Percentiles rank a stretch among this genome's conserved stretches.
phyloP scores from a whole-genome alignment of 1,140 invertebrate species.

The Mercenaria mercenaria region DNA sequence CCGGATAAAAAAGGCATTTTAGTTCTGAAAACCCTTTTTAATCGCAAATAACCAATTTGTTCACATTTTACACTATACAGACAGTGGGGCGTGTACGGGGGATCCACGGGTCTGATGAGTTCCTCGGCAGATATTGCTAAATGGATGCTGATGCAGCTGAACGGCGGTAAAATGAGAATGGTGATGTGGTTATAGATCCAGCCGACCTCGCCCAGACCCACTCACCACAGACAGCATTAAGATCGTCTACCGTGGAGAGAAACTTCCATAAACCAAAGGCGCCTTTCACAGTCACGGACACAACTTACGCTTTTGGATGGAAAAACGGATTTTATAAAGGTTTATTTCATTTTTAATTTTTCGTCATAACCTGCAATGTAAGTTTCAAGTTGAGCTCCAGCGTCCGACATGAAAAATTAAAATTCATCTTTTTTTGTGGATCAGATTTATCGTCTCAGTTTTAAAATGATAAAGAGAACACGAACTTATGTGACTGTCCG shows the following conservation, averaged over 20 bases:
- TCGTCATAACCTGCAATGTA: too few relatives aligned
- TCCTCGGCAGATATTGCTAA: constrained; percentile 61
- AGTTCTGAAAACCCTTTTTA: too few relatives aligned
- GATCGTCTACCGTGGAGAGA: constrained; percentile 48
- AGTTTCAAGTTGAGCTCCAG: too few relatives aligned
- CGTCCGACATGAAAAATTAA: too few relatives aligned
- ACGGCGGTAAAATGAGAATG: constrained; percentile 48
- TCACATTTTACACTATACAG: constrained; percentile 52
- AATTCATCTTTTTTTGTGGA: too few relatives aligned
- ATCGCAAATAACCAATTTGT: too few relatives aligned
- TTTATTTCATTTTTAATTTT: too few relatives aligned
- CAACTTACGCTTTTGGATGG: constrained; percentile 50
- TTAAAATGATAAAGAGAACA: too few relatives aligned
- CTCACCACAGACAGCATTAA: constrained; percentile 41
- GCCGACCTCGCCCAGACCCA: constrained; percentile 32
- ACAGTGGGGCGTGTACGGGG: constrained; percentile 50
- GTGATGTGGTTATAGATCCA: constrained; percentile 8
- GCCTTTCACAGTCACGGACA: constrained; percentile 54
- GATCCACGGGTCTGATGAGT: constrained; percentile 63
- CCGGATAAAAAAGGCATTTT: too few relatives aligned
- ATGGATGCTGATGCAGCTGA: constrained; percentile 67
- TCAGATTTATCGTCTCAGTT: too few relatives aligned
- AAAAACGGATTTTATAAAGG: constrained; percentile 66
- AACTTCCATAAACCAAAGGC: constrained; percentile 41
- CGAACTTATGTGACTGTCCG: too few relatives aligned